These are phyloP conservation scores for Pristionchus fissidentatus DNA, from an alignment of 2,888 invertebrate species.

Conservation along the genomic window DNA sequence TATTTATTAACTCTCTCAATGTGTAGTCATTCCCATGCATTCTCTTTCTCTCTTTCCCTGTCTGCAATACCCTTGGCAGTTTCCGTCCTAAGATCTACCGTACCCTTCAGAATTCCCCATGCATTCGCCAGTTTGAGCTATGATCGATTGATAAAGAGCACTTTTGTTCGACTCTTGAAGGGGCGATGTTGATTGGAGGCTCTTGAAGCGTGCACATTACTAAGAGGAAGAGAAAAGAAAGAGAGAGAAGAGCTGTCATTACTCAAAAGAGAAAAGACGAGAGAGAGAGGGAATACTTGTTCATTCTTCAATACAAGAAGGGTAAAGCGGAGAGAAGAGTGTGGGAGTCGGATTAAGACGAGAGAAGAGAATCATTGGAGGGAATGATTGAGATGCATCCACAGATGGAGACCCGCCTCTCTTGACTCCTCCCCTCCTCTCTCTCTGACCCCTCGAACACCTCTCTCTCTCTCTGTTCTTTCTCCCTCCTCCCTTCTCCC, in stretches of 20 bases:
- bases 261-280: constrained; percentile 45
- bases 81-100: constrained; percentile 2
- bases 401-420: constrained; percentile 42
- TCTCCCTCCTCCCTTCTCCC: constrained; percentile 5
- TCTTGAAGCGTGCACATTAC: constrained; percentile 6
- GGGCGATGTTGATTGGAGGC: not conserved
- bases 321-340: constrained; percentile 52
- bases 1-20: constrained; percentile 23
- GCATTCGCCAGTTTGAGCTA: not conserved
- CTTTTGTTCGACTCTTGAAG: not conserved
- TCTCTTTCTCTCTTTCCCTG: constrained; percentile 41
- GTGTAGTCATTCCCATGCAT: constrained; percentile 3
- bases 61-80: constrained; percentile 20
- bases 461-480: constrained; percentile 17
- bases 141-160: not conserved
- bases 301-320: constrained; percentile 20
- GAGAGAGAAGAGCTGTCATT: constrained; percentile 36
- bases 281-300: constrained; percentile 23
- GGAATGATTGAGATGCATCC: constrained; percentile 35
- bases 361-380: constrained; percentile 2
- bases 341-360: constrained; percentile 1
- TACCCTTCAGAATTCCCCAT: constrained; percentile 14
- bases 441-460: constrained; percentile 35
- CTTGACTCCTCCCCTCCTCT: not conserved
- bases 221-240: constrained; percentile 11